phyloP scores from a whole-genome alignment of 1,140 invertebrate species.

The Halictus rubicundus region DNA sequence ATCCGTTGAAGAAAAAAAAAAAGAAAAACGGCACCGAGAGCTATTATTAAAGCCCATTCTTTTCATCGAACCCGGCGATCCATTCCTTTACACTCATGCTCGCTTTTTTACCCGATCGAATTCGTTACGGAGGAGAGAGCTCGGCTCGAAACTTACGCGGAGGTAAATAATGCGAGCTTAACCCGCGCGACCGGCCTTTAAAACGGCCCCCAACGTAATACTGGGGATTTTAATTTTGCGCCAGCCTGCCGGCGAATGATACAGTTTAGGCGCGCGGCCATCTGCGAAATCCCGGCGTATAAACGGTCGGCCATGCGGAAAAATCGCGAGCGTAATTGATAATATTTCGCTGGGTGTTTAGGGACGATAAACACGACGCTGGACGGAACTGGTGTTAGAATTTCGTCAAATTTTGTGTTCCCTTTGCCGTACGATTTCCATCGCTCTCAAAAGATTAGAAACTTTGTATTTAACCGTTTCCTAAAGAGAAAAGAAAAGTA shows the following conservation, averaged over 20 bases:
- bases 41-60: neutral
- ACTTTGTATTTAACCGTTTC: too few species aligned
- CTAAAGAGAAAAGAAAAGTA: too few species aligned
- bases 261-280: conserved; percentile 1
- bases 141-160: neutral
- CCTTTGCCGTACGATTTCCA: too few species aligned
- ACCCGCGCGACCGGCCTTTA: neutral
- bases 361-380: neutral
- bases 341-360: neutral
- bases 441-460: too few species aligned
- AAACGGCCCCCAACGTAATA: neutral
- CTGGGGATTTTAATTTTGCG: conserved; percentile 30
- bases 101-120: neutral
- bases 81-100: neutral
- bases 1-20: neutral
- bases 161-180: conserved; percentile 6
- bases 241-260: neutral
- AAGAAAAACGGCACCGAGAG: neutral
- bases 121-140: accelerated
- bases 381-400: neutral
- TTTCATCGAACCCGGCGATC: neutral
- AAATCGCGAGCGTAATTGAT: neutral
- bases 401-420: too few species aligned
- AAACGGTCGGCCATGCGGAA: neutral
- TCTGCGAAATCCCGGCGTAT: neutral